Percentiles rank a stretch among this genome's conserved stretches.
Conservation (phyloP, 2,888 invertebrate genomes). For the Conomelus anceps region DNA sequence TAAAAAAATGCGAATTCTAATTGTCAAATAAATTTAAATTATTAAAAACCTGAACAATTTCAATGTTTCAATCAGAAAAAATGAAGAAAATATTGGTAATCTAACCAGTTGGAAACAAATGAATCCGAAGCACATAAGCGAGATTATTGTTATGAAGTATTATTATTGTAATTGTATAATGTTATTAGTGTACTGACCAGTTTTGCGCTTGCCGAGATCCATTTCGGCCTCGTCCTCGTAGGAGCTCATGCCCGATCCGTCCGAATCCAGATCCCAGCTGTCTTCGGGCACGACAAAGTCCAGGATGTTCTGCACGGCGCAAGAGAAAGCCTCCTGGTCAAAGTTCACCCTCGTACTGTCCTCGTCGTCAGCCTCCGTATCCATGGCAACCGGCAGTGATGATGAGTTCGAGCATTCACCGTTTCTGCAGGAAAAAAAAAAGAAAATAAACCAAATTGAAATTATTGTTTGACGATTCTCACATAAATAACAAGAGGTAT, state of each 20-base stretch:
- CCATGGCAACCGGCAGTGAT: slow-evolving; percentile 33
- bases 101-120: too few species aligned
- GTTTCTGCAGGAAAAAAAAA: slow-evolving; percentile 21
- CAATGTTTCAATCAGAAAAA: too few species aligned
- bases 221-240: slow-evolving; percentile 62
- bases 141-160: too few species aligned
- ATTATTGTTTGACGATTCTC: not conserved
- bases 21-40: too few species aligned
- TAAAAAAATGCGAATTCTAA: too few species aligned
- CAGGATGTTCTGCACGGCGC: slow-evolving; percentile 76
- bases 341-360: slow-evolving; percentile 54
- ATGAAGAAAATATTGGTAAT: too few species aligned
- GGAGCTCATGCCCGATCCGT: slow-evolving; percentile 65
- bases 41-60: too few species aligned
- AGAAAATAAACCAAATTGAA: not conserved
- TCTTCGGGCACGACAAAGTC: slow-evolving; percentile 74
- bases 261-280: slow-evolving; percentile 57
- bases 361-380: slow-evolving; percentile 23
- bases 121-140: too few species aligned
- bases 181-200: not conserved
- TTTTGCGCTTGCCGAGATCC: slow-evolving; percentile 30
- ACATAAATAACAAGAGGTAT: not conserved
- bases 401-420: slow-evolving; percentile 31
- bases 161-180: too few species aligned
- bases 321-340: slow-evolving; percentile 70